Conservation (phyloP, 2,888 invertebrate genomes). For the Piscicola geometra region DNA sequence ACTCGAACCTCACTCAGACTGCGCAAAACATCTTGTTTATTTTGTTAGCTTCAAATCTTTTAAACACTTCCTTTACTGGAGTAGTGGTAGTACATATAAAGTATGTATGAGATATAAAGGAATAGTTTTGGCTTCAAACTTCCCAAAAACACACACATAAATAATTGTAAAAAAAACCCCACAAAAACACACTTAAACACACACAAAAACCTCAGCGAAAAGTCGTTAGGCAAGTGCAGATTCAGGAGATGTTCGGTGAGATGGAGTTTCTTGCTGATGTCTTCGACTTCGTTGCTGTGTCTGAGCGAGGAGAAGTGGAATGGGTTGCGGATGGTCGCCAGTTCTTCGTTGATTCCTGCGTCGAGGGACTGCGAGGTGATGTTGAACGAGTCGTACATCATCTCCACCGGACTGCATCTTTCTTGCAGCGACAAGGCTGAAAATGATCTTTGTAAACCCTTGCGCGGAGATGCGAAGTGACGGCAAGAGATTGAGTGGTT, state of each 20-base stretch:
- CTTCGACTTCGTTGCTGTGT: not conserved
- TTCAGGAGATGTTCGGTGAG: not conserved
- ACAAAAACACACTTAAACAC: no score
- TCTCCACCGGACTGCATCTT: not conserved
- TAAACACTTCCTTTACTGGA: no score
- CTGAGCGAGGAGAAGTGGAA: not conserved
- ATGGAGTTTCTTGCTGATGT: not conserved
- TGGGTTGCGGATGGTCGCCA: constrained; percentile 19
- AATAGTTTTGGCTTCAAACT: no score
- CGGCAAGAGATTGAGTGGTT: not conserved
- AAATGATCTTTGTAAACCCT: not conserved
- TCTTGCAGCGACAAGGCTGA: constrained; percentile 11
- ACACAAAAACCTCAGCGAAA: not conserved
- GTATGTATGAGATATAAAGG: no score
- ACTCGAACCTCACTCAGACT: no score
- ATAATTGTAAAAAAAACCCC: no score
- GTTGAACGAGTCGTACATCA: not conserved
- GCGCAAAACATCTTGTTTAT: no score
- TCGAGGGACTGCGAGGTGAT: constrained; percentile 30
- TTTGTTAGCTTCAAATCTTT: no score
- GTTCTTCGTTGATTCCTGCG: constrained; percentile 33
- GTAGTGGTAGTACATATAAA: no score
- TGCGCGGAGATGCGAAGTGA: not conserved
- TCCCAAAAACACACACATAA: no score
- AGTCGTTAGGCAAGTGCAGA: not conserved